Conservation (phyloP, 2,113 vertebrate genomes). For the Dinomys branickii region DNA sequence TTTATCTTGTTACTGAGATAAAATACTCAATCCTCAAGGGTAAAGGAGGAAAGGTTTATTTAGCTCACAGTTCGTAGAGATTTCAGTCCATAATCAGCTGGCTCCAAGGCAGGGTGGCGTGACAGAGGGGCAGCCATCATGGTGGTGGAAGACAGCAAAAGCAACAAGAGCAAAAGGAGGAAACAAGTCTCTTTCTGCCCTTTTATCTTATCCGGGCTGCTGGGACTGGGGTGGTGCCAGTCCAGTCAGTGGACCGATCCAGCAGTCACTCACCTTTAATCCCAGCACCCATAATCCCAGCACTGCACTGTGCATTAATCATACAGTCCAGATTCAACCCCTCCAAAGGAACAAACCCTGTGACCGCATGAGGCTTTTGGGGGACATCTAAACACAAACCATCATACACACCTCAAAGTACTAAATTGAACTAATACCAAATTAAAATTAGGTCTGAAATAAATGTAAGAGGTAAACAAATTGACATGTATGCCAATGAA, state of each 20-base stretch:
- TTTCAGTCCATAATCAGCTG: not conserved
- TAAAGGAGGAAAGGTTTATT: not conserved
- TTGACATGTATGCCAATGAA: not conserved
- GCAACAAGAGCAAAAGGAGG: not conserved
- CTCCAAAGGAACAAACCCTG: not conserved
- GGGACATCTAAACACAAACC: not conserved
- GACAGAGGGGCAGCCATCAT: not conserved
- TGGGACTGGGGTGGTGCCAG: not conserved
- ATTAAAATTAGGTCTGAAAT: constrained; percentile 32
- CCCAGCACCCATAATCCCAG: not conserved
- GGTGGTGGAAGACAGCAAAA: not conserved
- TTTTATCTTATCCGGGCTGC: not conserved
- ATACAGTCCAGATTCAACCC: not conserved
- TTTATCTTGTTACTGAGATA: not conserved
- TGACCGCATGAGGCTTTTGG: not conserved
- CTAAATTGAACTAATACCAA: constrained; percentile 22
- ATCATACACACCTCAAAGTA: not conserved
- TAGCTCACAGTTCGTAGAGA: not conserved
- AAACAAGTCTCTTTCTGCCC: not conserved
- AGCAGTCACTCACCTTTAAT: too few relatives aligned
- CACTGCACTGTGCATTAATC: not conserved
- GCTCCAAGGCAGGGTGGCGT: not conserved
- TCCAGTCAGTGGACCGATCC: not conserved
- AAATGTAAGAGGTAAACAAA: not conserved
- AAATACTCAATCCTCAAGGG: not conserved